phyloP scores from a whole-genome alignment of 1,140 invertebrate genomes.

The Ceratosolen solmsi region DNA sequence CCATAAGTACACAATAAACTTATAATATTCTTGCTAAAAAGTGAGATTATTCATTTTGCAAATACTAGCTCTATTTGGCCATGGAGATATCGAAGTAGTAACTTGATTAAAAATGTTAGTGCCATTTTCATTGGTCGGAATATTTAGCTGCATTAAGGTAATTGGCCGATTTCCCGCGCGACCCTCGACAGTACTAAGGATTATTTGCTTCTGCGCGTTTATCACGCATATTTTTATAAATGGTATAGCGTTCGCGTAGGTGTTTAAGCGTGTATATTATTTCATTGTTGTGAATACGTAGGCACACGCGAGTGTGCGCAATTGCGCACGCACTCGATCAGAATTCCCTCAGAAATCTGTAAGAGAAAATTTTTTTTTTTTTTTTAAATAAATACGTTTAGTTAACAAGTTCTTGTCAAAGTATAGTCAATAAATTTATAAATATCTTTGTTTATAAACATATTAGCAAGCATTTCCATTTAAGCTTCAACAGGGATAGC shows the following conservation, averaged over 20 bases:
- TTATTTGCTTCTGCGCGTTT: slow-evolving; percentile 52
- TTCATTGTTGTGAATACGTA: not conserved
- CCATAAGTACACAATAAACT: not conserved
- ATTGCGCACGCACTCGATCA: too few species aligned
- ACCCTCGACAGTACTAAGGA: not conserved
- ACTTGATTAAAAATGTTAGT: not conserved
- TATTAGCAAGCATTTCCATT: too few species aligned
- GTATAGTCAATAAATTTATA: too few species aligned
- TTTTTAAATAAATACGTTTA: too few species aligned
- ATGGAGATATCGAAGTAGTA: too few species aligned
- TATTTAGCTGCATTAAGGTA: slow-evolving; percentile 73
- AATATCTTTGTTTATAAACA: too few species aligned
- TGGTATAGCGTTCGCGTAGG: slow-evolving; percentile 61
- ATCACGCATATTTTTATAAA: too few species aligned
- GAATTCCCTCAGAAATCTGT: too few species aligned
- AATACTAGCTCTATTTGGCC: too few species aligned
- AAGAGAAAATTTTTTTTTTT: too few species aligned
- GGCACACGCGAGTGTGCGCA: not conserved
- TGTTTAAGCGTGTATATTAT: slow-evolving; percentile 1
- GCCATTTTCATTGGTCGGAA: slow-evolving; percentile 65
- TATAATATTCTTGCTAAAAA: not conserved
- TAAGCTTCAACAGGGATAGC: too few species aligned
- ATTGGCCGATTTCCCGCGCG: slow-evolving; percentile 64
- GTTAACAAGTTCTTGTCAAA: too few species aligned
- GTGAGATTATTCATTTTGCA: not conserved